phyloP scores from a whole-genome alignment of 2,888 invertebrate genomes.

The Papilio protenor region DNA sequence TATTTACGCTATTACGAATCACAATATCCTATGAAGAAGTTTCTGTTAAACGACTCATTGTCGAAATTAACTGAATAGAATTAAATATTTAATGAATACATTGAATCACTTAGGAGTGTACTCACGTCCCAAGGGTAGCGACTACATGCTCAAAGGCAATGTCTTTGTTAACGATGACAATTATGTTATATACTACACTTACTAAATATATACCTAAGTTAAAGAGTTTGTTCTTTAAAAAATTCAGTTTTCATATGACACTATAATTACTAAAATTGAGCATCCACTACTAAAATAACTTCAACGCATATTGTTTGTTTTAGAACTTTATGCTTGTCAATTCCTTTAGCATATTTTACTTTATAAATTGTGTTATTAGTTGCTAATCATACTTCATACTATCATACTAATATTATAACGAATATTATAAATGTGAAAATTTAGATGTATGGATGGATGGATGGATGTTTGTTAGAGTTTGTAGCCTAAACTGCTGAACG shows the following conservation, averaged over 20 bases:
- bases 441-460: no score
- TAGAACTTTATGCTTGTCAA: not conserved
- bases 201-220: not conserved
- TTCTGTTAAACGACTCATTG: not conserved
- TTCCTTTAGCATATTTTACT: not conserved
- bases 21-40: not conserved
- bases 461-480: no score
- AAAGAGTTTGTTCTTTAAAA: not conserved
- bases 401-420: no score
- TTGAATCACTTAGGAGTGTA: not conserved
- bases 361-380: not conserved
- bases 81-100: constrained; percentile 17
- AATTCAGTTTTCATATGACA: no score
- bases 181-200: constrained; percentile 5
- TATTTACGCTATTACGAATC: not conserved
- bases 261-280: no score
- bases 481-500: no score
- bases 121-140: constrained; percentile 34
- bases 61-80: constrained; percentile 23
- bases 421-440: no score
- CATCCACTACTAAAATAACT: no score
- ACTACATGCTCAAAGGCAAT: constrained; percentile 29
- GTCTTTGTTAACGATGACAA: constrained; percentile 24
- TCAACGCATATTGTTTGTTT: not conserved
- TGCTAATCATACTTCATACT: no score